Percentiles rank a stretch among this genome's conserved stretches.
Evolutionary conservation across 2,113 vertebrate species (phyloP).

Genomic region (Motacilla tschutschensis): DNA sequence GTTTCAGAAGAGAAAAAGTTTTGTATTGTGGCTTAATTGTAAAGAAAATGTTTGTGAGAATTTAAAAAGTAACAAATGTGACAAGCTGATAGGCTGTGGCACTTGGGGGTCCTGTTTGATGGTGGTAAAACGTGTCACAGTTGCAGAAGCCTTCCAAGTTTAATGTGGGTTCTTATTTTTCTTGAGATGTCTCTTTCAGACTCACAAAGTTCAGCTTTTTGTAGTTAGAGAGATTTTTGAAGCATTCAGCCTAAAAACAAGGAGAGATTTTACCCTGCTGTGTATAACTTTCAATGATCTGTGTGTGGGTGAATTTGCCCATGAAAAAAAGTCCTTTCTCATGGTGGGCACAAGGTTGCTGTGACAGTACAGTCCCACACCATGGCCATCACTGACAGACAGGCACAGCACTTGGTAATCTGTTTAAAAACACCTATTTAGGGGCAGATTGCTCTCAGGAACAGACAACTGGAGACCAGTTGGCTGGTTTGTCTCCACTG

Average conservation of each 20-base stretch:
- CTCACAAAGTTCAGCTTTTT: neutral
- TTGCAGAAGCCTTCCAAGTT: neutral
- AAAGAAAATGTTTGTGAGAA: neutral
- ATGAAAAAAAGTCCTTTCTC: neutral
- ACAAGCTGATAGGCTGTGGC: neutral
- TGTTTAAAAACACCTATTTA: neutral
- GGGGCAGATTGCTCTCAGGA: neutral
- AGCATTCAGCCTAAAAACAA: neutral
- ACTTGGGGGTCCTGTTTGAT: neutral
- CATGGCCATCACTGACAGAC: neutral
- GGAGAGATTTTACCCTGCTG: neutral
- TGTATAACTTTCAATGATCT: neutral
- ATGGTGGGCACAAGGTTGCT: fast-evolving
- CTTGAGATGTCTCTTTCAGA: neutral
- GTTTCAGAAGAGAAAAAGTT: neutral
- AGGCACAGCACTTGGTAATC: neutral
- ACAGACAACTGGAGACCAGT: neutral
- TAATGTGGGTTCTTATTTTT: neutral
- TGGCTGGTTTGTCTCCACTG: neutral
- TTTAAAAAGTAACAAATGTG: neutral
- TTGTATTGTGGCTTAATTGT: neutral
- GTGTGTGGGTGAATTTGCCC: neutral
- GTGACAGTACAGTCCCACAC: fast-evolving
- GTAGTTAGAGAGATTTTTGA: neutral
- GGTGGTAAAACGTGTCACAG: neutral